phyloP scores from a whole-genome alignment of 1,140 invertebrate species.

The Pachyrhynchus sulphureomaculatus region DNA sequence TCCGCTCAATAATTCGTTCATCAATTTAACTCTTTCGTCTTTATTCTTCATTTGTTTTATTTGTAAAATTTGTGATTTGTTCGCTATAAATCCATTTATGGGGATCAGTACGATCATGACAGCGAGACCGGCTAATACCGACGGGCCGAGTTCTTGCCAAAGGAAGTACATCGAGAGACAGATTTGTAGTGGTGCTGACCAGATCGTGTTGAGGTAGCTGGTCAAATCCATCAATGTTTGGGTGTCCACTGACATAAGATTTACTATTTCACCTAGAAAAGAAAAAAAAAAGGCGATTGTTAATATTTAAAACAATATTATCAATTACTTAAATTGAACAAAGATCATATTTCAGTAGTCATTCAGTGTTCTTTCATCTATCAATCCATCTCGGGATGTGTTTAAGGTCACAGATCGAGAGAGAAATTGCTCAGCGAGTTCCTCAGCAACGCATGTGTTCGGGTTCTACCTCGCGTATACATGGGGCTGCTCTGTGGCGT shows the following conservation, averaged over 20 bases:
- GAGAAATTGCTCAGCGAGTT: no score
- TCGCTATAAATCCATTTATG: slow-evolving; percentile 85
- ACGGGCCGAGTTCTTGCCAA: slow-evolving; percentile 81
- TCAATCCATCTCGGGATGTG: no score
- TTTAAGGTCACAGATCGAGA: no score
- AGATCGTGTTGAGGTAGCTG: slow-evolving; percentile 92
- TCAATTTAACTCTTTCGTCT: slow-evolving; percentile 88
- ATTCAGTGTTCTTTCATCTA: no score
- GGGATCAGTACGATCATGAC: slow-evolving; percentile 93
- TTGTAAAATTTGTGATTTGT: slow-evolving; percentile 78
- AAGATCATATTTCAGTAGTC: no score
- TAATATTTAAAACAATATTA: no score
- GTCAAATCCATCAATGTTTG: slow-evolving; percentile 85
- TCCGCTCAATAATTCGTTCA: slow-evolving; percentile 93
- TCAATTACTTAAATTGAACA: no score
- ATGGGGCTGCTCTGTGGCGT: no score
- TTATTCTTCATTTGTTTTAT: slow-evolving; percentile 90
- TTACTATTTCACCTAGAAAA: slow-evolving; percentile 61
- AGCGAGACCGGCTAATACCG: slow-evolving; percentile 85
- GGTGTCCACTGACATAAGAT: slow-evolving; percentile 89
- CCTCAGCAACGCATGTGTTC: no score
- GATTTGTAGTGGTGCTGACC: slow-evolving; percentile 95
- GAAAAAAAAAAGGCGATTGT: not conserved
- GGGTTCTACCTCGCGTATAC: no score
- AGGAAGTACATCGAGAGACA: slow-evolving; percentile 83